Evolutionary conservation across 2,888 invertebrate genomes (phyloP).

Genomic region (Polydrusus pterygomalis): DNA sequence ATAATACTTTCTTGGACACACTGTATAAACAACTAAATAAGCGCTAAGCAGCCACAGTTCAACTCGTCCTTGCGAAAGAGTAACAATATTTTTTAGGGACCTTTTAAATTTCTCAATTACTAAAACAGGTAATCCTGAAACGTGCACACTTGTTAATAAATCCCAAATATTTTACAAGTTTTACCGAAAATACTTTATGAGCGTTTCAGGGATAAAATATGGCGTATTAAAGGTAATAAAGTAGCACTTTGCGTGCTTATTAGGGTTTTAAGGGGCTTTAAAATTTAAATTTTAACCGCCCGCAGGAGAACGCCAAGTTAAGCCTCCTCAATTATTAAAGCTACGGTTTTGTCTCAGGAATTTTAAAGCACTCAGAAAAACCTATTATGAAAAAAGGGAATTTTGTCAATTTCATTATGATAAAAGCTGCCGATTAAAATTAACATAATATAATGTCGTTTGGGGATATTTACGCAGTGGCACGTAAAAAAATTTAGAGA

Average conservation of each 20-base stretch:
- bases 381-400: constrained; percentile 20
- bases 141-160: constrained; percentile 4
- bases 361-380: constrained; percentile 8
- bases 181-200: constrained; percentile 28
- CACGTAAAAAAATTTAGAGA: too few relatives aligned
- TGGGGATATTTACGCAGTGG: too few relatives aligned
- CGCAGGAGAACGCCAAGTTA: constrained; percentile 29
- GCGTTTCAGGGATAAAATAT: constrained; percentile 36
- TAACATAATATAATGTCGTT: background rate
- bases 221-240: constrained; percentile 49
- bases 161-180: constrained; percentile 10
- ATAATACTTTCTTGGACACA: too few relatives aligned
- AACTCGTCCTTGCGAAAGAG: too few relatives aligned
- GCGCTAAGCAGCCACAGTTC: too few relatives aligned
- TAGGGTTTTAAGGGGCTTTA: constrained; percentile 49
- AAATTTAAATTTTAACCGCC: constrained; percentile 54
- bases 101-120: background rate
- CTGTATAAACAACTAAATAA: too few relatives aligned
- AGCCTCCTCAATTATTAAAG: constrained; percentile 36
- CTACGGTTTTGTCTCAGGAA: constrained; percentile 19
- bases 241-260: constrained; percentile 52
- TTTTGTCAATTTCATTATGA: constrained; percentile 15
- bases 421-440: constrained; percentile 4
- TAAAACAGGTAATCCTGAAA: constrained; percentile 2
- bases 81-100: too few relatives aligned